phyloP scores from a whole-genome alignment of 2,113 vertebrate genomes.

The Lophura nycthemera region DNA sequence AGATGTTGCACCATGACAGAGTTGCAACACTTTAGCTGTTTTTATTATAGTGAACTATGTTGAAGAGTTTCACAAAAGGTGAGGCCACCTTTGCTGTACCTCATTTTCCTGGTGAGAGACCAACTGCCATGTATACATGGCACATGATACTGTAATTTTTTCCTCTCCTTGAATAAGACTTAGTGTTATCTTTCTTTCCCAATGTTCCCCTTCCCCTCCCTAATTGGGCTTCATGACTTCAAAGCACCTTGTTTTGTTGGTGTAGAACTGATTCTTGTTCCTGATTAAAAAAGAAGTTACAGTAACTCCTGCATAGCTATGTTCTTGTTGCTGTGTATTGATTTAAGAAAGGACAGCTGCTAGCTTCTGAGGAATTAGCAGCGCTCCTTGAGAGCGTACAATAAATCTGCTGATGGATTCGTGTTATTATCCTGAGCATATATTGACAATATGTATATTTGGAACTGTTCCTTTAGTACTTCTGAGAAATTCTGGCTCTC shows the following conservation, averaged over 20 bases:
- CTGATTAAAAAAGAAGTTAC: background rate
- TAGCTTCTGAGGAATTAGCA: background rate
- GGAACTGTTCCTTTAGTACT: background rate
- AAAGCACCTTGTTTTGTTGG: background rate
- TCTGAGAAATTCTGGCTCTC: background rate
- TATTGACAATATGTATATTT: background rate
- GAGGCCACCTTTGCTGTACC: background rate
- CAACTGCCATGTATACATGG: background rate
- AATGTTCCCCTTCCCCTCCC: background rate
- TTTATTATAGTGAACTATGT: background rate
- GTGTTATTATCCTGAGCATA: background rate
- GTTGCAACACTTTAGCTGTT: background rate
- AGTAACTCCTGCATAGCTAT: accelerated
- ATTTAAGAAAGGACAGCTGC: background rate
- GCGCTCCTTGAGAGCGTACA: background rate
- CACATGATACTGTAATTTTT: background rate
- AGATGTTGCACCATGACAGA: background rate
- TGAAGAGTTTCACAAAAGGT: background rate
- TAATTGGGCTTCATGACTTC: background rate
- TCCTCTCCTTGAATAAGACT: background rate
- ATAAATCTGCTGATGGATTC: background rate
- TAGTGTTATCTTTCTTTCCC: background rate
- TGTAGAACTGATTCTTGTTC: background rate
- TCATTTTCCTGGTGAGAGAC: background rate
- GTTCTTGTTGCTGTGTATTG: background rate